phyloP scores from a whole-genome alignment of 2,113 vertebrate genomes.

The Lagenorhynchus albirostris region DNA sequence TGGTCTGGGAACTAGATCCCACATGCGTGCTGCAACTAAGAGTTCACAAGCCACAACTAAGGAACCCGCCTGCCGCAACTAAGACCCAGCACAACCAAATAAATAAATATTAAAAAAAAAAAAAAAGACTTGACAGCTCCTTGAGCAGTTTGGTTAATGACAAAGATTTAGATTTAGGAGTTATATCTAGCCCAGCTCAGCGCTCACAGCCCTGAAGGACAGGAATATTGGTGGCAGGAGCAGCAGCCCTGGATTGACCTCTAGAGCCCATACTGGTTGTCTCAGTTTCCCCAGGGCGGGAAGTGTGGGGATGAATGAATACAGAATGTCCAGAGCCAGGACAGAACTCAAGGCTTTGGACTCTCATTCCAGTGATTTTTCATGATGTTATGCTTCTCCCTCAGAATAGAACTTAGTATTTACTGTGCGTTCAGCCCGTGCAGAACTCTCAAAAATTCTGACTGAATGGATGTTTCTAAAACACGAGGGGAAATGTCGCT shows the following conservation, averaged over 20 bases:
- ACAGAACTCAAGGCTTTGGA: neutral
- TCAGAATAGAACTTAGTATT: neutral
- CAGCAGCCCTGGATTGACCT: neutral
- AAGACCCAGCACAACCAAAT: no score
- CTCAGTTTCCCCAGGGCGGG: neutral
- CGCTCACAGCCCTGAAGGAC: neutral
- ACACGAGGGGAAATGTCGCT: neutral
- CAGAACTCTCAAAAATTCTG: neutral
- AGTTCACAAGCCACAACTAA: no score
- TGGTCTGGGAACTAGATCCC: no score
- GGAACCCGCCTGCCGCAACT: no score
- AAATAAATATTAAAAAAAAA: no score
- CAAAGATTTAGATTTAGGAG: neutral
- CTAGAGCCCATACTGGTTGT: neutral
- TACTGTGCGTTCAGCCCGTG: neutral
- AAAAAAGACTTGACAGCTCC: neutral
- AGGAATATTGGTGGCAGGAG: no score
- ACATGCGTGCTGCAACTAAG: no score
- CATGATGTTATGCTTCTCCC: neutral
- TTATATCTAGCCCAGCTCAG: neutral
- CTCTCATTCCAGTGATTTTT: neutral
- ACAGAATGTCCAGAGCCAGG: neutral
- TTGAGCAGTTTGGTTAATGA: neutral
- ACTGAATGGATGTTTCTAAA: neutral
- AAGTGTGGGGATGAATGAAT: neutral